These are phyloP conservation scores for Apistogramma diplotaenia DNA, from an alignment of 2,113 vertebrate species.

Conservation along the genomic window DNA sequence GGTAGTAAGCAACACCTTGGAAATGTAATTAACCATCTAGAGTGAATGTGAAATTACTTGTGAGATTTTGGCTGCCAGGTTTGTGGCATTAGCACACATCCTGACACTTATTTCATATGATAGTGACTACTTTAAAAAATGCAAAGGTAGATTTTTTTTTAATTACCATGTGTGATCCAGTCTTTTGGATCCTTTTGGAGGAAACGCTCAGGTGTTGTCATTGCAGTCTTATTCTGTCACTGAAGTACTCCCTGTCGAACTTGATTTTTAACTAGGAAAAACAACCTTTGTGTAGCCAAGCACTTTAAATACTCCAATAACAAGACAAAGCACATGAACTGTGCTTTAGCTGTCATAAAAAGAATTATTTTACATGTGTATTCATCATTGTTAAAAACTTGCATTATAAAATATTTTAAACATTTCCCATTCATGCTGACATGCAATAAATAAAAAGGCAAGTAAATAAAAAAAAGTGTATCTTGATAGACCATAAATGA, in stretches of 20 bases:
- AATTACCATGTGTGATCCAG: background rate
- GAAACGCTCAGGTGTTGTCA: background rate
- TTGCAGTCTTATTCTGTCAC: background rate
- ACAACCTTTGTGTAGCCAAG: too few relatives aligned
- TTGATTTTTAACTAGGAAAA: background rate
- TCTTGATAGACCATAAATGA: background rate
- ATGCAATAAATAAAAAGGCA: background rate
- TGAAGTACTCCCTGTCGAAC: background rate
- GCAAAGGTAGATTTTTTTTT: background rate
- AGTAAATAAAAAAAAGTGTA: background rate
- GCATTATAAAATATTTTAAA: background rate
- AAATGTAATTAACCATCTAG: slow-evolving; percentile 65
- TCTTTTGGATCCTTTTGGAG: too few relatives aligned
- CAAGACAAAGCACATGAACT: too few relatives aligned
- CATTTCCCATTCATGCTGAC: background rate
- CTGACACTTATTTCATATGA: background rate
- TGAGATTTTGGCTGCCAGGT: slow-evolving; percentile 29
- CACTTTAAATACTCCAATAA: too few relatives aligned
- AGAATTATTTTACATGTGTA: too few relatives aligned
- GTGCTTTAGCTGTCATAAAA: too few relatives aligned
- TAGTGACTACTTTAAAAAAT: background rate
- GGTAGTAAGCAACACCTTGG: slow-evolving; percentile 53
- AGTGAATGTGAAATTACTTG: slow-evolving; percentile 37
- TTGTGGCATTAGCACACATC: background rate
- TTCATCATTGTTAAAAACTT: background rate